These are phyloP conservation scores for Xyrauchen texanus DNA, from an alignment of 2,113 vertebrate genomes.

Conservation along the genomic window DNA sequence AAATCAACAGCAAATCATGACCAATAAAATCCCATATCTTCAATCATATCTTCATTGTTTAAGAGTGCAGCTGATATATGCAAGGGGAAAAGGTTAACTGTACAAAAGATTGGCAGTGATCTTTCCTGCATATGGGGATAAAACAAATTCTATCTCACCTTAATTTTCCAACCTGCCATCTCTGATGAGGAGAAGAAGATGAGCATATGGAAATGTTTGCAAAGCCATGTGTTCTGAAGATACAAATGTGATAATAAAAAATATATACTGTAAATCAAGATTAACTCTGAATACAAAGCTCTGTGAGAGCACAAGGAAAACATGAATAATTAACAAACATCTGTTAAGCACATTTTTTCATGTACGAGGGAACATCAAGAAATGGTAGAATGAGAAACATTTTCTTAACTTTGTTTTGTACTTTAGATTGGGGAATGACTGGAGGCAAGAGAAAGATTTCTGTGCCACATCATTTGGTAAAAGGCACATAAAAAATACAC, in stretches of 20 bases:
- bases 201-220: slow-evolving; percentile 27
- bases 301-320: not conserved
- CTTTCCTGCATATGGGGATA: not conserved
- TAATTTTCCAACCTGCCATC: slow-evolving; percentile 25
- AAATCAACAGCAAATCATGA: slow-evolving; percentile 25
- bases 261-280: not conserved
- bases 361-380: not conserved
- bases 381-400: not conserved
- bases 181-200: slow-evolving; percentile 22
- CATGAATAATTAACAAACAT: slow-evolving; percentile 33
- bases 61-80: not conserved
- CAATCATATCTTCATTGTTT: no score
- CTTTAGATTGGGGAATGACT: not conserved
- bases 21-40: not conserved
- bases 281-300: slow-evolving; percentile 16
- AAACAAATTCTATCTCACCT: slow-evolving; percentile 23
- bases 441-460: not conserved
- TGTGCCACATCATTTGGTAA: not conserved
- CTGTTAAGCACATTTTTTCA: slow-evolving; percentile 4
- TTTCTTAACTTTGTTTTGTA: slow-evolving; percentile 1
- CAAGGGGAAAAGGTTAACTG: slow-evolving; percentile 30
- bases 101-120: slow-evolving; percentile 17
- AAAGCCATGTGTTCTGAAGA: slow-evolving; percentile 21
- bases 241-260: not conserved
- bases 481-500: no score